Evolutionary conservation across 37 sponge, comb jelly and placozoan genomes (phyloP).

Genomic region (Lycopodina hypogea): DNA sequence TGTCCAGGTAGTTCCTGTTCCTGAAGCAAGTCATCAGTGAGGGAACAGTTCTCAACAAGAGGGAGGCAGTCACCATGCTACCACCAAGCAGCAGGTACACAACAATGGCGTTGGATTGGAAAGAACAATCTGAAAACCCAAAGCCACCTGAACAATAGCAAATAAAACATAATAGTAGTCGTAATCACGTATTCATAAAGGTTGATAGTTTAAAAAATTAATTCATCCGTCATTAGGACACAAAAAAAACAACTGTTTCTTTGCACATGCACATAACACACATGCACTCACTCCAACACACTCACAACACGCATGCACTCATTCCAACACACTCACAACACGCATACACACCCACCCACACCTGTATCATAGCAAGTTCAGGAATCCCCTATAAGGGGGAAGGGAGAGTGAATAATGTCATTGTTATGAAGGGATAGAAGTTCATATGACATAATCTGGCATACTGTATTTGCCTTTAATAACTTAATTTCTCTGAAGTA

Average conservation of each 20-base stretch:
- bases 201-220: neutral
- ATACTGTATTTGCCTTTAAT: too few species aligned
- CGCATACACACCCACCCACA: neutral
- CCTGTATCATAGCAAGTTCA: too few species aligned
- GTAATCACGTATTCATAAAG: neutral
- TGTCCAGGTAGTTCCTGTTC: slow-evolving; percentile 8
- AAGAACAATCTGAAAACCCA: slow-evolving; percentile 20
- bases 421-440: too few species aligned
- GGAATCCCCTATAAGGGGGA: too few species aligned
- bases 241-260: too few species aligned
- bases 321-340: neutral
- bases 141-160: neutral
- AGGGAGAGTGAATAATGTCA: too few species aligned
- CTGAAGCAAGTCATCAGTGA: slow-evolving; percentile 41
- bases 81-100: slow-evolving; percentile 34
- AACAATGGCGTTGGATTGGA: slow-evolving; percentile 5
- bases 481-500: too few species aligned
- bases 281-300: neutral
- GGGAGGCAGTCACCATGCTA: slow-evolving; percentile 4
- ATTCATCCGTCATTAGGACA: too few species aligned
- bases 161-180: neutral
- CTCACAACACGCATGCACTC: neutral
- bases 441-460: too few species aligned
- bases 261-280: neutral
- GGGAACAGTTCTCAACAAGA: slow-evolving; percentile 11